Conservation (phyloP, 2,888 invertebrate genomes). For the Gerosis bhagava region DNA sequence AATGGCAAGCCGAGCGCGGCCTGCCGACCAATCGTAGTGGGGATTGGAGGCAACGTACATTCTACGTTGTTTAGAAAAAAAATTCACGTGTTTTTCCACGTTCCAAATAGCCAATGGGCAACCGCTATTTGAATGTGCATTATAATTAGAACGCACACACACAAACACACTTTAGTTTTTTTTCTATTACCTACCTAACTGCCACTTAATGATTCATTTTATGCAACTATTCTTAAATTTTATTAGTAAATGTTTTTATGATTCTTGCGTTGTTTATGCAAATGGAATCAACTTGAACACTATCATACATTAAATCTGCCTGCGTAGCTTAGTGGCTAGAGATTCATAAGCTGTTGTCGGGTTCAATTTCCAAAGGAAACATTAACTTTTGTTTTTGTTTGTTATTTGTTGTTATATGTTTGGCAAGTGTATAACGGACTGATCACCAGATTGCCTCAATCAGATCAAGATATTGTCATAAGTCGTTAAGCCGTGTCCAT, state of each 20-base stretch:
- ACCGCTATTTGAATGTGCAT: constrained; percentile 55
- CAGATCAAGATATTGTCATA: too few species aligned
- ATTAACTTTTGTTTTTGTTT: too few species aligned
- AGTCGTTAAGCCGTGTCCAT: too few species aligned
- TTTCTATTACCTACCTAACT: constrained; percentile 10
- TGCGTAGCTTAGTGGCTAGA: too few species aligned
- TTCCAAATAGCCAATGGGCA: constrained; percentile 66
- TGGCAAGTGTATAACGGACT: too few species aligned
- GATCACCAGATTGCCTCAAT: too few species aligned
- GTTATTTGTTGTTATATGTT: too few species aligned
- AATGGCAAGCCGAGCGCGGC: constrained; percentile 55
- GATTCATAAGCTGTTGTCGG: too few species aligned
- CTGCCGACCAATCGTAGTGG: constrained; percentile 59
- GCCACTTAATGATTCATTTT: constrained; percentile 6
- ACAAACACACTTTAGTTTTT: constrained; percentile 39
- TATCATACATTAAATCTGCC: too few species aligned
- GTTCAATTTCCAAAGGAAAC: too few species aligned
- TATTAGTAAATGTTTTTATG: background rate
- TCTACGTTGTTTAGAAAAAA: constrained; percentile 76
- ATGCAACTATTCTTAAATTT: constrained; percentile 8
- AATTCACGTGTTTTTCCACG: constrained; percentile 78
- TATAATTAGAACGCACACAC: constrained; percentile 51
- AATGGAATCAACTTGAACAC: too few species aligned
- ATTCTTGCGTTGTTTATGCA: too few species aligned
- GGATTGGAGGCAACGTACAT: constrained; percentile 61